Percentiles rank a stretch among this genome's conserved stretches.
Evolutionary conservation across 2,888 invertebrate genomes (phyloP).

Genomic region (Synergus gifuensis): DNA sequence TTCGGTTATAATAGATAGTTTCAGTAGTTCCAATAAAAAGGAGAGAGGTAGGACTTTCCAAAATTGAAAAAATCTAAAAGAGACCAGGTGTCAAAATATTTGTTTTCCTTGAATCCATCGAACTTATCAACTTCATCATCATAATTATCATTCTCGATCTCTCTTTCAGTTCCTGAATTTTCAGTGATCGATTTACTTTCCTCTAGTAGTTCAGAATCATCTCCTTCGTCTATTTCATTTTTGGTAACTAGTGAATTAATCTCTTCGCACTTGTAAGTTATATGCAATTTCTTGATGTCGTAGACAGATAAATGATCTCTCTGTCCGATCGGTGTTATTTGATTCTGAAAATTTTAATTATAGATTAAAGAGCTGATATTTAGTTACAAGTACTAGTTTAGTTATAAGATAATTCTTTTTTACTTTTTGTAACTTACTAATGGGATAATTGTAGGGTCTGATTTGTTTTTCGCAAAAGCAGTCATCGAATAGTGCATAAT

Average conservation of each 20-base stretch:
- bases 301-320: conserved; percentile 50
- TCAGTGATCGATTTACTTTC: not conserved
- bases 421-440: not conserved
- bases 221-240: not conserved
- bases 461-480: conserved; percentile 48
- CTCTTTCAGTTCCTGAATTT: not conserved
- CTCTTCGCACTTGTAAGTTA: conserved; percentile 52
- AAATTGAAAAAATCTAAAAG: not conserved
- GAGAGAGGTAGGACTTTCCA: not conserved
- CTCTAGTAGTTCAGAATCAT: not conserved
- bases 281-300: conserved; percentile 56
- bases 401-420: too few species aligned
- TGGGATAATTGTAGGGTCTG: conserved; percentile 39
- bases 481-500: conserved; percentile 58
- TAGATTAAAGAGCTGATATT: not conserved
- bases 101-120: not conserved
- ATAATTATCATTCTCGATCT: not conserved
- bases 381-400: too few species aligned
- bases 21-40: not conserved
- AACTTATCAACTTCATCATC: not conserved
- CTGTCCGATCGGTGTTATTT: conserved; percentile 49
- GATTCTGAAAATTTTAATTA: conserved; percentile 43
- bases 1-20: not conserved
- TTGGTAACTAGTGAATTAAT: too few species aligned
- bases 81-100: not conserved